Evolutionary conservation across 2,797 vertebrate genomes (phyloP).

Genomic region (Cirrhinus molitorella): DNA sequence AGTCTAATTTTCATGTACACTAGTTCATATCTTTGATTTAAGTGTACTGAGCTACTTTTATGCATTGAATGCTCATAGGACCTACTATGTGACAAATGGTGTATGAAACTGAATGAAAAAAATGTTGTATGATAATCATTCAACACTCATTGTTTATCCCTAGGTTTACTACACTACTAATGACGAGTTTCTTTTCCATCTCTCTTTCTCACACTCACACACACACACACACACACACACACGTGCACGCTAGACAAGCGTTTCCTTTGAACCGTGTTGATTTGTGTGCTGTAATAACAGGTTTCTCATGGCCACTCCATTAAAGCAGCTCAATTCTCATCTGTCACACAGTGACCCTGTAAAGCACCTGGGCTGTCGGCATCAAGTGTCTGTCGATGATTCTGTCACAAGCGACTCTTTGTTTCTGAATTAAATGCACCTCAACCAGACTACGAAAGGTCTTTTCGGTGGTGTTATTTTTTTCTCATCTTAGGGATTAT

Average conservation of each 20-base stretch:
- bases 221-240: slow-evolving; percentile 43
- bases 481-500: slow-evolving; percentile 36
- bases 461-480: slow-evolving; percentile 30
- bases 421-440: slow-evolving; percentile 43
- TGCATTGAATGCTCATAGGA: not conserved
- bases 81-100: not conserved
- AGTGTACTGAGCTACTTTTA: too few relatives aligned
- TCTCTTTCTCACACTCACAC: too few relatives aligned
- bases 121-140: not conserved
- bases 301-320: slow-evolving; percentile 35
- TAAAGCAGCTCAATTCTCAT: slow-evolving; percentile 14
- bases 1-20: too few relatives aligned
- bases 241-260: not conserved
- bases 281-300: slow-evolving; percentile 57
- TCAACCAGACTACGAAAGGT: slow-evolving; percentile 8
- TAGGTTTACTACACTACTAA: slow-evolving; percentile 33
- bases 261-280: slow-evolving; percentile 52
- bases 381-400: slow-evolving; percentile 29
- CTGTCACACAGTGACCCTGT: slow-evolving; percentile 38
- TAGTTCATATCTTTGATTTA: too few relatives aligned
- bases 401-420: slow-evolving; percentile 55
- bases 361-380: slow-evolving; percentile 17
- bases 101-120: not conserved
- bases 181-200: slow-evolving; percentile 10
- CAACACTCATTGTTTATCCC: slow-evolving; percentile 32